These are phyloP conservation scores for Norana najaformis DNA, from an alignment of 2,888 invertebrate species.

Conservation along the genomic window DNA sequence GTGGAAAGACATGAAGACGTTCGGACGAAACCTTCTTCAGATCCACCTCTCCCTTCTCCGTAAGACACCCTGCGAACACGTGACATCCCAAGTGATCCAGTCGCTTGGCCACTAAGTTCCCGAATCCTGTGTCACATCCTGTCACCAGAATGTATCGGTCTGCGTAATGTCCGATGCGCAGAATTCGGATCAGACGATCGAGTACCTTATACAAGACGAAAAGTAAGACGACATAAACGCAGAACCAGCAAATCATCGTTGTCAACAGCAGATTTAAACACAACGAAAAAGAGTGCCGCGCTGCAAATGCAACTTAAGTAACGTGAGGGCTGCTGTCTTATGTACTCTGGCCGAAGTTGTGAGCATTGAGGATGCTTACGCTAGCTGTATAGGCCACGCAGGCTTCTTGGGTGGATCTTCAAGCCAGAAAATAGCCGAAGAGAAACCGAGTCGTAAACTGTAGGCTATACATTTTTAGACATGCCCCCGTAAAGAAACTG, in stretches of 20 bases:
- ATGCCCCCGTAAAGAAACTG: no score
- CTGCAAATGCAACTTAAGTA: background rate
- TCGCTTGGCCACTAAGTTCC: conserved; percentile 22
- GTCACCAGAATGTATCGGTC: conserved; percentile 28
- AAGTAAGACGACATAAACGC: background rate
- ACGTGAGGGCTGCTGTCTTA: background rate
- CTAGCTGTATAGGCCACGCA: no score
- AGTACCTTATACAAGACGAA: background rate
- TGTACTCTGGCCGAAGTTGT: no score
- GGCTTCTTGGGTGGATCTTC: no score
- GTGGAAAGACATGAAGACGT: conserved; percentile 51
- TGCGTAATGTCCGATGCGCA: background rate
- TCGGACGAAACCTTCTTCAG: conserved; percentile 19
- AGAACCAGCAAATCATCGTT: background rate
- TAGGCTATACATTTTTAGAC: no score
- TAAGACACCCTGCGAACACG: conserved; percentile 29
- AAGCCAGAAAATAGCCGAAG: no score
- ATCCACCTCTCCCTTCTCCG: conserved; percentile 24
- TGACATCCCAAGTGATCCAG: conserved; percentile 32
- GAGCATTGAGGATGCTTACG: no score
- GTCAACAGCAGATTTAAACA: background rate
- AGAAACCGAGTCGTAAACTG: no score
- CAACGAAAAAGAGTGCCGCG: background rate
- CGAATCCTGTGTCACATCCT: conserved; percentile 34
- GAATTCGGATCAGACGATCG: background rate